Percentiles rank a stretch among this genome's conserved stretches.
These are phyloP conservation scores for Diadophis punctatus DNA, from an alignment of 2,113 vertebrate species.

Conservation along the genomic window DNA sequence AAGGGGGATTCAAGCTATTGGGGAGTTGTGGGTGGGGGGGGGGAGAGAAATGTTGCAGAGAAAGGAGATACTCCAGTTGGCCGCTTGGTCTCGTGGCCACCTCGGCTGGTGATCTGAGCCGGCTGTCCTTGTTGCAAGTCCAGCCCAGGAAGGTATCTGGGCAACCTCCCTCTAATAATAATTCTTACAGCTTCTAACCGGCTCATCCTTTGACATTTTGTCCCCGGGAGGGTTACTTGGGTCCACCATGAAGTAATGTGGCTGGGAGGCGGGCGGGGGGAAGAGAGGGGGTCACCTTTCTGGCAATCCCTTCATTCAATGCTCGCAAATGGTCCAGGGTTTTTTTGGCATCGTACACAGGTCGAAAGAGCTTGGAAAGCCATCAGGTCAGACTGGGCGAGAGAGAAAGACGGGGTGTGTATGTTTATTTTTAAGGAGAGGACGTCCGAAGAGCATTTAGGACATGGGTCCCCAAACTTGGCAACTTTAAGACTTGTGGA, in stretches of 20 bases:
- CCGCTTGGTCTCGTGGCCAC: conserved; percentile 64
- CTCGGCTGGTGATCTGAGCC: conserved; percentile 51
- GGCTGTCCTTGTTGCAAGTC: conserved; percentile 56
- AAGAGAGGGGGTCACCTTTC: background rate
- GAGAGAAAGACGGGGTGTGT: background rate
- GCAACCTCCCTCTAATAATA: conserved; percentile 63
- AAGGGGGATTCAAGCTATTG: conserved; percentile 51
- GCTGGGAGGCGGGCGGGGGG: background rate
- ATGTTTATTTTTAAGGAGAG: background rate
- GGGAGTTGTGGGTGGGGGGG: conserved; percentile 47
- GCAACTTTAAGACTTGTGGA: too few relatives aligned
- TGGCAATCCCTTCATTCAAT: conserved; percentile 4
- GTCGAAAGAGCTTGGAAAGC: background rate
- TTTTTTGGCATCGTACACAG: too few relatives aligned
- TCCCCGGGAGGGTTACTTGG: background rate
- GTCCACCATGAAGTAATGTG: conserved; percentile 3
- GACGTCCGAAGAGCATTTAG: background rate
- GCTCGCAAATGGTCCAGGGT: background rate
- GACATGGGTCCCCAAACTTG: too few relatives aligned
- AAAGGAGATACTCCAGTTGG: conserved; percentile 60
- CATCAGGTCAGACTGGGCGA: background rate
- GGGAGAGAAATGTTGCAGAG: conserved; percentile 22
- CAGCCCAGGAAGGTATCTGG: conserved; percentile 52
- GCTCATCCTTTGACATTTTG: conserved; percentile 27
- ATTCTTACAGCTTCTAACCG: conserved; percentile 21